Base-by-base conservation (phyloP, 2,113 vertebrate species). In the Dicaeum eximium region DNA sequence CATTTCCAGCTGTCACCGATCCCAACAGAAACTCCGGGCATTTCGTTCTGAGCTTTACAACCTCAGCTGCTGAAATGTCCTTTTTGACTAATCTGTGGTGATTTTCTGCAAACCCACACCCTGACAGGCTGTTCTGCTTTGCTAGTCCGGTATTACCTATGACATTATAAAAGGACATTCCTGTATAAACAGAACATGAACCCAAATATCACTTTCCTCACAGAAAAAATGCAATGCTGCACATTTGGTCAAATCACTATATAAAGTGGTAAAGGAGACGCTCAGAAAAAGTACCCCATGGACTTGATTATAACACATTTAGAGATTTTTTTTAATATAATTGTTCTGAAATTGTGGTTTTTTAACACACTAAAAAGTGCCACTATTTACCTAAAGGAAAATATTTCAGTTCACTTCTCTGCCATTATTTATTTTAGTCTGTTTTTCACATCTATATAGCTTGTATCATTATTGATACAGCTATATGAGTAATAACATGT, bases 401-500 rank as follows among this genome's bases (percentile, higher is more conserved):
- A 80, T 62, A 93, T 80, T 94, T 80, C 57, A 66, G 54, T 79
- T 91, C 48, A 56, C 40, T 33, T 91, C 86, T 90, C 80, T 86
- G 37, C 33, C 70, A 66, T 70, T 87, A 82, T 79, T 91, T 94
- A 78, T 91, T 91, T 74, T 18, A 81, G 58, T 62, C 81, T 6
- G 4, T 69, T 87, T 91, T 77, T 69, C 62, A 75, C 16, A 82
- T 73, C 81, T 85, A 23, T 66, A 47, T 20, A 47, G 47, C 13
- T 92, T 80, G 13, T 70, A 80, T 62, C 58, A 51, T 72, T 87
- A 95, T 33, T 86, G 94, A 93, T 82, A 92, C 35, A 93, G 71
- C 67, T 80, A 73, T 47, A 78, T 73, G 75, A 94, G 80, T 93
- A 96, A 93, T 91, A 92, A 83, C 64, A 80, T 23, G 75, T 90